Evolutionary conservation across 1,140 invertebrate genomes (phyloP), one percentile per base, ranked within the genome.

Genomic region (Lethocerus indicus): DNA sequence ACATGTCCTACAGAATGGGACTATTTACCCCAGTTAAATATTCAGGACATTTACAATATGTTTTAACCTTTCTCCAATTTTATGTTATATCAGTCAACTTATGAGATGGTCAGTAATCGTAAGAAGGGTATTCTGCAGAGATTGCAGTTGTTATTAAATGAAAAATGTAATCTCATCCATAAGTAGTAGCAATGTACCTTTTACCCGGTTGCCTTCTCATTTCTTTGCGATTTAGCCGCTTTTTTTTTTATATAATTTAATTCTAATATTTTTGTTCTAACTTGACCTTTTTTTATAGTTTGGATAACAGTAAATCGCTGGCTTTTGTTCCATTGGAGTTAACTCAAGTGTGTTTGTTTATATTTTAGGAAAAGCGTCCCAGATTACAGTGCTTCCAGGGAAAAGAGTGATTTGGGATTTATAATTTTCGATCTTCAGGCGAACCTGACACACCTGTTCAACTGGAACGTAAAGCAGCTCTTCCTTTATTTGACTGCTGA

Each of bases 401-500:
- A 95, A 63, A 88, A 85, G 59, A 93, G 93, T 70, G 95, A 98
- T 70, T 70, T 98, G 40, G 94, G 93, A 42, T 91, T 86, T 61
- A 66, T 98, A 36, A 93, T 87, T 28, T 96, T 98, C 69, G 85
- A 97, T 74, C 67, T 98, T 39, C 79, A 92, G 63, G 88, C 89
- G 57, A 86, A 93, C 79, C 72, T 98, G 23, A 81, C 80, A 36
- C 75, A 79, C 55, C 69, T 98, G 14, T 98, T 98, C 67, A 98
- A 98, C 63, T 99, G 95, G 95, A 99, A 99, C 74, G 94, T 97
- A 1, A 99, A 98, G 61, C 90, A 98, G 64, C 68, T 99, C 51
- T 98, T 98, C 65, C 64, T 98, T 3, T 99, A 94, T 64, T 66
- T 98, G 5, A 94, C 90, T 43, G 95, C 95, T 16, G 92, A 98